These are phyloP conservation scores for Microctonus hyperodae DNA, from an alignment of 2,888 invertebrate species.

Conservation along the genomic window DNA sequence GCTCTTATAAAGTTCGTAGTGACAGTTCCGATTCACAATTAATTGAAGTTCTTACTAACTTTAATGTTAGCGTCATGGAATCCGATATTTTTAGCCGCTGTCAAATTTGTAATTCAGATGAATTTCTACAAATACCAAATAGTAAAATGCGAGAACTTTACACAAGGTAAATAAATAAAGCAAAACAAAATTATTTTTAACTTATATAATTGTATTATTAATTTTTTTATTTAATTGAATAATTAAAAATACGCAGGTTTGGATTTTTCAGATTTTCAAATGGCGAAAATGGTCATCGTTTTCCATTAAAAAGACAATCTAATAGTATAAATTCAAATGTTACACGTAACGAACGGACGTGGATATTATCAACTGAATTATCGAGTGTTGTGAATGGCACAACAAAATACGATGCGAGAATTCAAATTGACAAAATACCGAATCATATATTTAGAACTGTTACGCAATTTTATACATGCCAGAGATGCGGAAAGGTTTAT, in stretches of 20 bases:
- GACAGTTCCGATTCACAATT: constrained; percentile 71
- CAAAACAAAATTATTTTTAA: too few relatives aligned
- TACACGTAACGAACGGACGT: constrained; percentile 42
- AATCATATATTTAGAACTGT: constrained; percentile 62
- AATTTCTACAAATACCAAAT: constrained; percentile 62
- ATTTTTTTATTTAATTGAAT: too few relatives aligned
- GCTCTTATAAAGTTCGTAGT: constrained; percentile 69
- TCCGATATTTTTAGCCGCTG: constrained; percentile 77
- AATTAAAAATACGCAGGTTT: too few relatives aligned
- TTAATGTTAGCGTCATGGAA: constrained; percentile 70
- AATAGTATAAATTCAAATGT: neutral
- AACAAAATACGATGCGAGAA: constrained; percentile 67
- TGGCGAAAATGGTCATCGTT: constrained; percentile 15
- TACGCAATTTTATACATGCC: constrained; percentile 73
- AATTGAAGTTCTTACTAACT: constrained; percentile 71
- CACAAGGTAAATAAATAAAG: constrained; percentile 38
- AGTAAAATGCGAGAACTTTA: constrained; percentile 60
- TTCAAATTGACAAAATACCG: constrained; percentile 67
- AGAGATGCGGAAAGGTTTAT: constrained; percentile 77
- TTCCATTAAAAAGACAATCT: neutral
- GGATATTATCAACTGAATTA: constrained; percentile 57
- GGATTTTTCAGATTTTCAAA: constrained; percentile 31
- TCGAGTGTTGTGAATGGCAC: constrained; percentile 61
- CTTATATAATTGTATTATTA: too few relatives aligned
- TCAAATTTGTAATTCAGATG: constrained; percentile 66